Conservation (phyloP, 2,888 invertebrate species). For the Drosophila austrosaltans region DNA sequence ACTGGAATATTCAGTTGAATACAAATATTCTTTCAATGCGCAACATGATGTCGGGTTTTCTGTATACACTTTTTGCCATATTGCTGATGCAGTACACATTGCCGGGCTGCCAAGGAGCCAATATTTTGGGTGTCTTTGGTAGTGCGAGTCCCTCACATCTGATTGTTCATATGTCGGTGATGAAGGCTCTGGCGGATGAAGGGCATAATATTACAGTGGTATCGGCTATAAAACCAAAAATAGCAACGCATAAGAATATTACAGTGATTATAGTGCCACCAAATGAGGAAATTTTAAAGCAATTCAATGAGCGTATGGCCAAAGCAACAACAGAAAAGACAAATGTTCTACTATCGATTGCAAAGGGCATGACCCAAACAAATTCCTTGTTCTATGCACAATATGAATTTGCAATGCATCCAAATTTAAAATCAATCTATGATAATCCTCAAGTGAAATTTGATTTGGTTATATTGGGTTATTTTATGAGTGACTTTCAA, state of each 20-base stretch:
- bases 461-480: conserved; percentile 79
- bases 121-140: conserved; percentile 79
- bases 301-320: conserved; percentile 21
- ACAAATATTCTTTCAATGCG: background rate
- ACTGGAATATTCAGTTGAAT: conserved; percentile 1
- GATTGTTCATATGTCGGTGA: conserved; percentile 78
- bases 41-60: background rate
- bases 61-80: background rate
- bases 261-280: conserved; percentile 60
- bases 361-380: background rate
- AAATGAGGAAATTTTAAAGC: conserved; percentile 39
- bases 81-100: background rate
- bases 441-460: conserved; percentile 63
- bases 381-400: conserved; percentile 51
- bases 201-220: conserved; percentile 82
- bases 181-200: conserved; percentile 69
- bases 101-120: conserved; percentile 52
- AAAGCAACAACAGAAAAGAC: background rate
- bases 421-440: conserved; percentile 66
- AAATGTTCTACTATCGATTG: conserved; percentile 3
- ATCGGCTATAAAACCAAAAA: conserved; percentile 57
- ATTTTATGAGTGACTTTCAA: conserved; percentile 76
- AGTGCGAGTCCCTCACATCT: conserved; percentile 79
- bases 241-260: conserved; percentile 54
- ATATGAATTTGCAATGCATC: conserved; percentile 60